Evolutionary conservation across 2,797 vertebrate species (phyloP), one percentile per base, ranked within the genome.

Genomic region (Sebastes trivittatus): DNA sequence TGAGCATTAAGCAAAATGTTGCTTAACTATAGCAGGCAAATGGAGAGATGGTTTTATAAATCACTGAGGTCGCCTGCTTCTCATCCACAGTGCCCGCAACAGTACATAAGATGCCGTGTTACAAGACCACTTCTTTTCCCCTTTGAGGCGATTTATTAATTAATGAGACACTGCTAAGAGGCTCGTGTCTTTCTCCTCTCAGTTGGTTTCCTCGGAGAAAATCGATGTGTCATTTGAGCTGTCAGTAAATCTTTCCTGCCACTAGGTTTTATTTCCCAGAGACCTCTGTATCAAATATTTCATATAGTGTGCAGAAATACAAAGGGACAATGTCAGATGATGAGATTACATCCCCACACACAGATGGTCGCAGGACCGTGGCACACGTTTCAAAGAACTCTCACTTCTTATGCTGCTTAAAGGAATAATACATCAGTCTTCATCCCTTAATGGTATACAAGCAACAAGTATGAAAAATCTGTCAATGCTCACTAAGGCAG

Each of bases 151-250:
- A 81, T 77, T 81, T 84, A 89, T 93, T 86, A 83, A 89, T 93
- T 86, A 93, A 89, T 85, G 77, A 91, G 75, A 87, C 60, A 36
- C 76, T 56, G 75, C 78, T 75, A 72, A 87, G 87, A 86, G 62
- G 59, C 64, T 29, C n/a, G 13, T 55, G 32, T 78, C 71, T 76
- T 68, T 83, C 85, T 84, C 75, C 58, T 72, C 69, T 84, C 60
- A n/a, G 69, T 58, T 59, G 59, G 55, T 84, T 76, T 84, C 73
- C 83, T 87, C 69, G 22, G 84, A 90, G 66, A 73, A 90, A 89
- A 92, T 87, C 77, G 87, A 88, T 90, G 69, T 87, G 85, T 88
- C 77, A 87, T 90, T 81, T 87, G 59, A 86, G 80, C 75, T 36
- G 65, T 85, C 88, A 77, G 80, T 85, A 78, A 84, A 77, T 87